Conservation (phyloP, 53 echinoderm and acorn worm genomes). For the Echinarachnius parma region DNA sequence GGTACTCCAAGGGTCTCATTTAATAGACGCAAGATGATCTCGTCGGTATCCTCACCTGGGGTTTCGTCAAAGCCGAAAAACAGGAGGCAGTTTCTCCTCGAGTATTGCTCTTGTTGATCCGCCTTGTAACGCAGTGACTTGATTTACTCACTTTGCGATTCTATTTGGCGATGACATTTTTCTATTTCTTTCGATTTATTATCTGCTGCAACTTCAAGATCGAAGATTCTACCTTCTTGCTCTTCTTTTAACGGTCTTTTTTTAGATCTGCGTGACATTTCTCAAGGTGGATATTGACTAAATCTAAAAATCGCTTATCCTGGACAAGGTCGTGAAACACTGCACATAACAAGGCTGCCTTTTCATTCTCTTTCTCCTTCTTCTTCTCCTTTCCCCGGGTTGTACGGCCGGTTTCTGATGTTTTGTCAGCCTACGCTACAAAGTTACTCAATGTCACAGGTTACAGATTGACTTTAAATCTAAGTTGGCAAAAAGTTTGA, state of each 20-base stretch:
- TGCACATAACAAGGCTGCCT: neutral
- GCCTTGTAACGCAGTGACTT: neutral
- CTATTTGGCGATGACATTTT: neutral
- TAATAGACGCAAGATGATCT: neutral
- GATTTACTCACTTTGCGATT: neutral
- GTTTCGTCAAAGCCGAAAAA: neutral
- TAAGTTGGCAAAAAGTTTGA: no score
- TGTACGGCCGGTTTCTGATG: neutral
- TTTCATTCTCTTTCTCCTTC: neutral
- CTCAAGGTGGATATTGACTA: neutral
- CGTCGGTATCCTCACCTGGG: neutral
- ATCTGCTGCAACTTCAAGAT: neutral
- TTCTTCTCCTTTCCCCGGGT: slow-evolving; percentile 1
- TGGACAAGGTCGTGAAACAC: neutral
- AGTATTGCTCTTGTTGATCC: neutral
- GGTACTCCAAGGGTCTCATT: slow-evolving; percentile 1
- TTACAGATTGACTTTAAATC: no score
- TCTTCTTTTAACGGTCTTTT: neutral
- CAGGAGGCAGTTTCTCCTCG: slow-evolving; percentile 1
- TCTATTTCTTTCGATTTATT: slow-evolving; percentile 1
- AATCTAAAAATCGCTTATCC: neutral
- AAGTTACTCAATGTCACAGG: no score
- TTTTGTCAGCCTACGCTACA: no score
- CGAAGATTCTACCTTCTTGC: neutral
- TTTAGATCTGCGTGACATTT: neutral